Conservation (phyloP, 2,113 vertebrate species). For the Murina feae region DNA sequence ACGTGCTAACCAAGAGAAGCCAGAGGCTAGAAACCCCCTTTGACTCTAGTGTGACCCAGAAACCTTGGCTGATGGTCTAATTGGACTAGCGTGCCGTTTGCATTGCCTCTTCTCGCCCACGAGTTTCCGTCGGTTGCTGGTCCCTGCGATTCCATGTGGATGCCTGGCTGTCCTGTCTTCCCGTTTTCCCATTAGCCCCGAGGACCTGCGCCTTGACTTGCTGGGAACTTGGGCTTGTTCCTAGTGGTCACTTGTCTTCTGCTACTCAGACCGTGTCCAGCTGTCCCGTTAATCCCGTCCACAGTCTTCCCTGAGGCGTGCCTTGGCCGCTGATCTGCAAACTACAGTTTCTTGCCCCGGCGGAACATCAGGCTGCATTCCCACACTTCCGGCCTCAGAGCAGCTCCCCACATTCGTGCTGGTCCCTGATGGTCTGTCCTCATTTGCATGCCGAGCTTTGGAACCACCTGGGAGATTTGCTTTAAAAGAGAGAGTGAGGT, state of each 20-base stretch:
- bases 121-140: accelerated
- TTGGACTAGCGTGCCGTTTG: not conserved
- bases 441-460: not conserved
- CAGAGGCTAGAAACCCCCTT: not conserved
- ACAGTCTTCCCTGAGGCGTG: not conserved
- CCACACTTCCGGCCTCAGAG: not conserved
- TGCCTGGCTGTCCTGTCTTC: not conserved
- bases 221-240: not conserved
- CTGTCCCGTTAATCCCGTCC: not conserved
- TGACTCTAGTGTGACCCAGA: not conserved
- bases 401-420: not conserved
- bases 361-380: not conserved
- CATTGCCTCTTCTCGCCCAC: not conserved
- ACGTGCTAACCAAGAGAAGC: not conserved
- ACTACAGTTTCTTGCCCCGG: not conserved
- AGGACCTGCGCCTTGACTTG: not conserved
- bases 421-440: not conserved
- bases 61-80: not conserved
- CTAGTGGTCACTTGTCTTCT: not conserved
- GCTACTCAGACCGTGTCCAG: not conserved
- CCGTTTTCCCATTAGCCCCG: accelerated
- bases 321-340: not conserved
- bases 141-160: accelerated
- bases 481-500: not conserved
- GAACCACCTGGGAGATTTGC: not conserved